phyloP scores from a whole-genome alignment of 2,888 invertebrate species.

The Trissonchulus latispiculum region DNA sequence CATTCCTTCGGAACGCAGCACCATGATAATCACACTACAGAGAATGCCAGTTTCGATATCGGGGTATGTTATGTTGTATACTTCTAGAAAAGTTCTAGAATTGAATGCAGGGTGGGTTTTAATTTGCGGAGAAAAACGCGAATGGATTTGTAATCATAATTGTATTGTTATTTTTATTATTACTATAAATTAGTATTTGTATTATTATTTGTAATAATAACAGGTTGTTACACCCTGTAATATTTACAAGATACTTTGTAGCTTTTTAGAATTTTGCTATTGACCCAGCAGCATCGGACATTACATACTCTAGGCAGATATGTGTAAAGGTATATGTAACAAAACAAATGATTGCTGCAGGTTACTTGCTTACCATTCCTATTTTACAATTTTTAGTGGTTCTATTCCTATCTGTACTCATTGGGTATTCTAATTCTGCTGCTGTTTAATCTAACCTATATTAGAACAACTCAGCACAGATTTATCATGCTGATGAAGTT shows the following conservation, averaged over 20 bases:
- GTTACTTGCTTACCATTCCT: neutral
- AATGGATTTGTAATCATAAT: no score
- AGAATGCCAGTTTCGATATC: neutral
- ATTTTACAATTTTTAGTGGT: constrained; percentile 22
- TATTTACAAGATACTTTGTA: no score
- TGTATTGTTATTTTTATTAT: neutral
- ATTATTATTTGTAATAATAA: no score
- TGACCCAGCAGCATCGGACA: no score
- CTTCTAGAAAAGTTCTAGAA: no score
- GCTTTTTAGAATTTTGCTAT: no score
- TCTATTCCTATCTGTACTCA: constrained; percentile 26
- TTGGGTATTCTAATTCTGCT: constrained; percentile 14
- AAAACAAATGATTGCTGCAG: neutral
- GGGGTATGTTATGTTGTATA: neutral
- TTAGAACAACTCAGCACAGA: neutral
- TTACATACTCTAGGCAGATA: no score
- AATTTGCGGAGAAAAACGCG: no score
- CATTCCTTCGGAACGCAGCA: constrained; percentile 28
- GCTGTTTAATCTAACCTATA: neutral
- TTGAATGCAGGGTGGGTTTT: no score
- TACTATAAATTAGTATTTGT: no score
- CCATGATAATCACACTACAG: neutral
- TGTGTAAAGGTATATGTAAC: no score
- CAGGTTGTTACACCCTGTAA: no score
- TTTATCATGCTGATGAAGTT: neutral